Base-by-base conservation (phyloP, 1,140 invertebrate genomes). In the Lethrus apterus region DNA sequence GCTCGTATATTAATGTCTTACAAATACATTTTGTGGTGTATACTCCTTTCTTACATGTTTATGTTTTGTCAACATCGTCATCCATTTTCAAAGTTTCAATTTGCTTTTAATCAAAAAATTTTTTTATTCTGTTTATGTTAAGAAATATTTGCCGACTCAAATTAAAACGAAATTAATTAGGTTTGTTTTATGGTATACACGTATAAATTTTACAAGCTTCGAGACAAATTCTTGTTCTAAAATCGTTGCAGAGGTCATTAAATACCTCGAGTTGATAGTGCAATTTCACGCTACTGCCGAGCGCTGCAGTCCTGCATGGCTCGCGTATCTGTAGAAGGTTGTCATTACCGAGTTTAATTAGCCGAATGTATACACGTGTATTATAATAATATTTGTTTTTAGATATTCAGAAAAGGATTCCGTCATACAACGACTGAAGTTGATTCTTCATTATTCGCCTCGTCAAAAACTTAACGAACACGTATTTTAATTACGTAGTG, bases 231-330 rank as follows among this genome's bases (percentile, higher is more conserved):
- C 29, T 31, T 21, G 23, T 50, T 34, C 31, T 24, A 31, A 33
- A 48, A 48, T 40, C 33, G 24, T 44, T 48, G 46, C 46, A 30
- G 46, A 46, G 49, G 49, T 46, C 38, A 36, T 51, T 51, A 51
- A 51, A 51, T 51, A 51, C 33, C 36, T 46, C 14, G 21, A 44
- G 46, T 50, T 45, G 42, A 50, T 52, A 45, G 46, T 40, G 46
- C 48, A 52, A 52, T 48, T 52, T 52, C 50, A 52, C 50, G 46
- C 35, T 51, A 31, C 26, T 13, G 33, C 19, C 34, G 17, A 47
- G 31, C 44, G 31, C 31, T 51, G 32, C 29, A 51, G 38, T 29
- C 15, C 32, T 41, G 32, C 24, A 11, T 14, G 38, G 32, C 10
- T 33, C 14, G 18, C 10, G 18, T 38, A 24, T 50, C 44, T 36